phyloP scores from a whole-genome alignment of 2,888 invertebrate species.

The Drosophila affinis region DNA sequence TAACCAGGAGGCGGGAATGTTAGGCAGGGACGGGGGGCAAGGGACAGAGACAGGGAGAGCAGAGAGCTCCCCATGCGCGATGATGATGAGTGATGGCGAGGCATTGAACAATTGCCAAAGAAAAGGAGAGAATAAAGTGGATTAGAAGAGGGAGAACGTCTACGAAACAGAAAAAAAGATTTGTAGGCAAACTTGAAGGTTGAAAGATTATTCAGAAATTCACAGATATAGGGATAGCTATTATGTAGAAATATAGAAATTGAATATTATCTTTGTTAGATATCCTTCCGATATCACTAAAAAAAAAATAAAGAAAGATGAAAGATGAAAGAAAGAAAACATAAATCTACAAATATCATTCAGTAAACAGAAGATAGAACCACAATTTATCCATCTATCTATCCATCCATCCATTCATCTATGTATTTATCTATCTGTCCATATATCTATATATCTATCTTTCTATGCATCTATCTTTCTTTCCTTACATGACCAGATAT shows the following conservation, averaged over 20 bases:
- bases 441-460: too few species aligned
- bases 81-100: constrained; percentile 51
- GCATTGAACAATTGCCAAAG: constrained; percentile 29
- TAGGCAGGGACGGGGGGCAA: neutral
- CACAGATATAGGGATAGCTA: too few species aligned
- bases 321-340: too few species aligned
- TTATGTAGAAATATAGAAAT: too few species aligned
- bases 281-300: too few species aligned
- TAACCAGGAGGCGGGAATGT: constrained; percentile 39
- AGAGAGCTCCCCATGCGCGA: constrained; percentile 9
- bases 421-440: too few species aligned
- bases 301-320: too few species aligned
- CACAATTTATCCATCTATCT: neutral
- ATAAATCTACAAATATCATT: too few species aligned
- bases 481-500: neutral
- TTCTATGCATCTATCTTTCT: too few species aligned
- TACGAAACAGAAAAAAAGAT: neutral
- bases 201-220: neutral
- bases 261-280: too few species aligned
- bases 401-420: too few species aligned
- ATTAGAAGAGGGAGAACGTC: neutral
- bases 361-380: too few species aligned
- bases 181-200: neutral
- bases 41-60: neutral
- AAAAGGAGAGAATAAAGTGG: neutral